phyloP scores from a whole-genome alignment of 1,140 invertebrate species.

The Drosophila grimshawi region DNA sequence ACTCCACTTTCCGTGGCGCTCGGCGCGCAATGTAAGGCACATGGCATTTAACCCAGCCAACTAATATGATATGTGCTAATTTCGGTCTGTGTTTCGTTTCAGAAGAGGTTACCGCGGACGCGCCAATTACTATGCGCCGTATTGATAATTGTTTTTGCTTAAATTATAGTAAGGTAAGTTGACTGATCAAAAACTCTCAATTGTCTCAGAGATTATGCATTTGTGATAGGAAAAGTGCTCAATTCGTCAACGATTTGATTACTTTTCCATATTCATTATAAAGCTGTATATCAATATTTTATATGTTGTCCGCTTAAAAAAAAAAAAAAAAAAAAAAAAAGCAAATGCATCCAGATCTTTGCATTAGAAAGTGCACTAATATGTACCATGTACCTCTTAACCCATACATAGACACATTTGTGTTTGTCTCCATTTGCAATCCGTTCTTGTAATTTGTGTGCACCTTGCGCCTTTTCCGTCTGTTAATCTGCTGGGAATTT shows the following conservation, averaged over 20 bases:
- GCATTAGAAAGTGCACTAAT: background rate
- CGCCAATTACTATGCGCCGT: conserved; percentile 83
- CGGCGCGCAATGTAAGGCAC: conserved; percentile 80
- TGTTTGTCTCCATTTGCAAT: background rate
- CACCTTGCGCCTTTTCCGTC: conserved; percentile 5
- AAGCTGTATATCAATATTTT: background rate
- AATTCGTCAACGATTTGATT: background rate
- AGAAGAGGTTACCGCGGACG: conserved; percentile 84
- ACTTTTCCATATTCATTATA: too few relatives aligned
- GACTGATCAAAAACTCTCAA: conserved; percentile 1
- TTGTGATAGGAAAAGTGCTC: background rate
- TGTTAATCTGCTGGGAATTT: background rate
- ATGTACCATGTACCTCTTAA: background rate
- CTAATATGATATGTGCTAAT: conserved; percentile 48
- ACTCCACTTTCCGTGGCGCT: conserved; percentile 84
- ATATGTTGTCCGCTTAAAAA: conserved; percentile 22
- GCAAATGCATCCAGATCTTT: background rate
- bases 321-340: background rate
- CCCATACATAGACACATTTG: background rate
- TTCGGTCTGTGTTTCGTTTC: conserved; percentile 79
- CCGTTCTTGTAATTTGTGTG: background rate
- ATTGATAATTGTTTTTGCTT: conserved; percentile 81
- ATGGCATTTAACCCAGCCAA: background rate
- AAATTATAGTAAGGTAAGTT: conserved; percentile 82
- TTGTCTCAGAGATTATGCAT: conserved; percentile 9